These are phyloP conservation scores for Drosophila tani DNA, from an alignment of 1,140 invertebrate genomes.

Conservation along the genomic window DNA sequence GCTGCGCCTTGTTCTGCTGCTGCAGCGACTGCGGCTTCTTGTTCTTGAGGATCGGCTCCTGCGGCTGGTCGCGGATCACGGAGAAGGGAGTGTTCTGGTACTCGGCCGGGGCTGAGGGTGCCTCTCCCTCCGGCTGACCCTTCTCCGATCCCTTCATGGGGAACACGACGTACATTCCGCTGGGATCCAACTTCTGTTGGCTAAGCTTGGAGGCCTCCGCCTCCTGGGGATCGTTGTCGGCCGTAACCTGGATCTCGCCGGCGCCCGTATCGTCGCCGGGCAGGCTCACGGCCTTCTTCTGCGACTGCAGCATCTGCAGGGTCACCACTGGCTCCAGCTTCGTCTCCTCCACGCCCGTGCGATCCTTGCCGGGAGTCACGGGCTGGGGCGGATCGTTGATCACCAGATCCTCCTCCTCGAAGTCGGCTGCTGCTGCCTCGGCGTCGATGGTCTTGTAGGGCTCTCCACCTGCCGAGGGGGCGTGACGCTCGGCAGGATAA, in stretches of 20 bases:
- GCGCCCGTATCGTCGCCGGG: slow-evolving; percentile 69
- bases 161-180: slow-evolving; percentile 88
- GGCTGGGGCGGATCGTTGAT: slow-evolving; percentile 80
- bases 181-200: slow-evolving; percentile 47
- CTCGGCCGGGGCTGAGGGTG: slow-evolving; percentile 60
- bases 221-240: slow-evolving; percentile 82
- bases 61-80: slow-evolving; percentile 85
- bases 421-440: slow-evolving; percentile 64
- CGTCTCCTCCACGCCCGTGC: slow-evolving; percentile 44
- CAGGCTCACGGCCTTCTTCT: slow-evolving; percentile 69
- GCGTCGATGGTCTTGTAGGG: slow-evolving; percentile 59
- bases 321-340: slow-evolving; percentile 86
- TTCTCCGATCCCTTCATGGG: slow-evolving; percentile 84
- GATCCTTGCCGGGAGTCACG: slow-evolving; percentile 63
- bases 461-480: slow-evolving; percentile 43
- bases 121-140: slow-evolving; percentile 40
- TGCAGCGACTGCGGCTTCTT: slow-evolving; percentile 75
- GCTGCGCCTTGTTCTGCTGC: slow-evolving; percentile 64
- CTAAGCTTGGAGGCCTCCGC: slow-evolving; percentile 41
- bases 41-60: slow-evolving; percentile 86
- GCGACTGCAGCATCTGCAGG: slow-evolving; percentile 88
- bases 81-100: slow-evolving; percentile 83
- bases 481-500: slow-evolving; percentile 71
- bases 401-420: slow-evolving; percentile 81
- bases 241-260: slow-evolving; percentile 74